Evolutionary conservation across 2,888 invertebrate genomes (phyloP).

Genomic region (Drosophila paucipuncta): DNA sequence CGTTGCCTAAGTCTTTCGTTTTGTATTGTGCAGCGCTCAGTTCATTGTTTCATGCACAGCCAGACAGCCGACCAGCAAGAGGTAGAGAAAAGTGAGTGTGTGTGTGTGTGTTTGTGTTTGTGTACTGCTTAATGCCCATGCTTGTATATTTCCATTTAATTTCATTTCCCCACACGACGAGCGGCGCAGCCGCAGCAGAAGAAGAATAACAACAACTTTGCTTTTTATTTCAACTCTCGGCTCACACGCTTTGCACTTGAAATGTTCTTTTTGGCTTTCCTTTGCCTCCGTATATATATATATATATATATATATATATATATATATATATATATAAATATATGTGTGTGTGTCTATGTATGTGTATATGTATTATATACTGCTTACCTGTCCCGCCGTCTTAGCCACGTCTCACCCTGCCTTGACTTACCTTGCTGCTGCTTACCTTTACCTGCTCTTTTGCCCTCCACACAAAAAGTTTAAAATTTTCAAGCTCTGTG

Average conservation of each 20-base stretch:
- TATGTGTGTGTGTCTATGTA: constrained; percentile 6
- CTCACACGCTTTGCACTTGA: constrained; percentile 75
- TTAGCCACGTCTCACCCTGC: constrained; percentile 5
- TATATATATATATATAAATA: neutral
- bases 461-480: constrained; percentile 34
- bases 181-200: neutral
- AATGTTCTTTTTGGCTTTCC: constrained; percentile 65
- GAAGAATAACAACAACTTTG: constrained; percentile 39
- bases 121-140: constrained; percentile 55
- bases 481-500: constrained; percentile 56
- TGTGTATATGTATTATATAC: constrained; percentile 11
- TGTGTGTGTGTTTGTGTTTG: constrained; percentile 2
- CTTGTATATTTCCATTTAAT: constrained; percentile 60
- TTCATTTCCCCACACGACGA: constrained; percentile 58
- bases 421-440: constrained; percentile 6
- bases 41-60: constrained; percentile 46
- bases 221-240: constrained; percentile 70
- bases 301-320: neutral
- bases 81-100: neutral
- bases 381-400: constrained; percentile 37
- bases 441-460: constrained; percentile 32
- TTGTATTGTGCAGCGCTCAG: constrained; percentile 31
- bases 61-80: neutral
- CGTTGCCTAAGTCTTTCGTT: constrained; percentile 70
- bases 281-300: constrained; percentile 29